These are phyloP conservation scores for Mongoloraphidia duomilia DNA, from an alignment of 2,888 invertebrate species.

Conservation along the genomic window DNA sequence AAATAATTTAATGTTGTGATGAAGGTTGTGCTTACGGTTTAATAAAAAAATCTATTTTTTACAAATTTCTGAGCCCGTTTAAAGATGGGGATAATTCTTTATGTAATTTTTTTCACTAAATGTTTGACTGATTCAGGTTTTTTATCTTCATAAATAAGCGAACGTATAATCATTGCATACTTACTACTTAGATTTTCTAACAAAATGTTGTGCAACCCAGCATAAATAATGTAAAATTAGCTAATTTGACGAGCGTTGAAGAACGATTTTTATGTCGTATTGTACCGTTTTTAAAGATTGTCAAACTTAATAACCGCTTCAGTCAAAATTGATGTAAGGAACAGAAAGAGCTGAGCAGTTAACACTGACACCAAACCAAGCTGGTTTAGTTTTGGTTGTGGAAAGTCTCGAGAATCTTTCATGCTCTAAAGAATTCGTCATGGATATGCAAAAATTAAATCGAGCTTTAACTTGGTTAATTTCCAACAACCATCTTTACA, in stretches of 20 bases:
- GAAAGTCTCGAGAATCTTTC: conserved; percentile 11
- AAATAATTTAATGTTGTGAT: too few species aligned
- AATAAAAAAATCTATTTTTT: too few species aligned
- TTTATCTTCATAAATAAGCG: too few species aligned
- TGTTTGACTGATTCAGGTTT: too few species aligned
- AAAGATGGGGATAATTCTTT: too few species aligned
- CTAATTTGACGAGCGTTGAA: conserved; percentile 9
- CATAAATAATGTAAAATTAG: too few species aligned
- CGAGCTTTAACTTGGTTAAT: conserved; percentile 11
- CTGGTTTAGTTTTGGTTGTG: conserved; percentile 13
- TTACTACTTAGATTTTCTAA: too few species aligned
- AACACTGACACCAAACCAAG: conserved; percentile 10
- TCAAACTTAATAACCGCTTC: conserved; percentile 16
- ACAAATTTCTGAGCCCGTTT: too few species aligned
- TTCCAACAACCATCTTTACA: conserved; percentile 9
- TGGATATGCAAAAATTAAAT: conserved; percentile 13
- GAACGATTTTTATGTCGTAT: conserved; percentile 8
- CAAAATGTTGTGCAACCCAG: too few species aligned
- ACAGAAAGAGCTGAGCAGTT: conserved; percentile 8
- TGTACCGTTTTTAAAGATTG: conserved; percentile 16
- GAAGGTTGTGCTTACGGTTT: too few species aligned
- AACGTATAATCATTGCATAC: too few species aligned
- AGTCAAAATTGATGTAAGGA: conserved; percentile 18
- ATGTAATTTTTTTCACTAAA: too few species aligned
- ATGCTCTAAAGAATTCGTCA: conserved; percentile 10